Evolutionary conservation across 2,888 invertebrate species (phyloP).

Genomic region (Plemyria rubiginata): DNA sequence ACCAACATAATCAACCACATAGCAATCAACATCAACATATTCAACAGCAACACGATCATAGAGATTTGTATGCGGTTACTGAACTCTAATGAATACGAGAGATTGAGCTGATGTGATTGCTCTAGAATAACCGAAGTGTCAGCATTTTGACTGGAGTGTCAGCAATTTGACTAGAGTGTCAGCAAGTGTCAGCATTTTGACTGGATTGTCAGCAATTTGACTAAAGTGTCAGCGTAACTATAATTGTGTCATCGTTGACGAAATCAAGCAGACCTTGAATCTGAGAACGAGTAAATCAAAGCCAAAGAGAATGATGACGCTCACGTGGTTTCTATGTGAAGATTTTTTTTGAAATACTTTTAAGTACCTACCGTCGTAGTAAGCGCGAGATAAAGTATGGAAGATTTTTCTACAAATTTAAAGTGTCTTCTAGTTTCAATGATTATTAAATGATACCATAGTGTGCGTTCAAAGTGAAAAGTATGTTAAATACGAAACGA

Average conservation of each 20-base stretch:
- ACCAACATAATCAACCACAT: constrained; percentile 57
- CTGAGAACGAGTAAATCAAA: neutral
- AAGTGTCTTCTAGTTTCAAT: neutral
- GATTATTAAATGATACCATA: neutral
- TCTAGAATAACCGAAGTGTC: neutral
- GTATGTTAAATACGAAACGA: neutral
- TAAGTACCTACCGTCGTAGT: too few species aligned
- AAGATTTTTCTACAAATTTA: neutral
- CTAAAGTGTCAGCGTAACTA: neutral
- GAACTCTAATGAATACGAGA: constrained; percentile 45
- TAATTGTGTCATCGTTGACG: neutral
- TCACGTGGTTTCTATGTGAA: neutral
- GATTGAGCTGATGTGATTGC: neutral
- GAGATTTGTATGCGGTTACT: constrained; percentile 90
- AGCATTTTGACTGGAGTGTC: constrained; percentile 1
- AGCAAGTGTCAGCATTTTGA: constrained; percentile 4
- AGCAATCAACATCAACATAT: constrained; percentile 44
- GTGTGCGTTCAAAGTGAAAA: constrained; percentile 12
- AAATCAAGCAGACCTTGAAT: neutral
- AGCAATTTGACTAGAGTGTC: too few species aligned
- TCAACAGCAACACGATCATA: constrained; percentile 63
- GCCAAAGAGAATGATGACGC: neutral
- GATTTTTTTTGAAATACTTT: too few species aligned
- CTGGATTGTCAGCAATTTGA: too few species aligned
- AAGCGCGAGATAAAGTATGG: neutral